phyloP scores from a whole-genome alignment of 2,113 vertebrate genomes.

The Anser brachyrhynchus region DNA sequence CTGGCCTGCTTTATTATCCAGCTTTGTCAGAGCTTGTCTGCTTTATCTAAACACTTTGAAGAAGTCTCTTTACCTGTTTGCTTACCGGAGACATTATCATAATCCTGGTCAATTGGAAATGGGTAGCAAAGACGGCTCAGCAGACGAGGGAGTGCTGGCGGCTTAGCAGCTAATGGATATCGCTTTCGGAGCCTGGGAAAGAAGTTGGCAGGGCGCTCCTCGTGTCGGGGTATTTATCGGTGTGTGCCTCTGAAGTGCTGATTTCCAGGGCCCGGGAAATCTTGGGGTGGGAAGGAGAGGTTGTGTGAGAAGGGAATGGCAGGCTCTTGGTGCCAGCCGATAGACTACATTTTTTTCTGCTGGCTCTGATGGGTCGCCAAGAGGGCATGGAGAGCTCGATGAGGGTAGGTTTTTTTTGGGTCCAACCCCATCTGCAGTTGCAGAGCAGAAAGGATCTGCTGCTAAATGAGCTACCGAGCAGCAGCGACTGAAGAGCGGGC shows the following conservation, averaged over 20 bases:
- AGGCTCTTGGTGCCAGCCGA: fast-evolving
- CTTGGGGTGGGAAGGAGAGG: fast-evolving
- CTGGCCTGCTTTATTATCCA: conserved; percentile 66
- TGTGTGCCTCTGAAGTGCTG: neutral
- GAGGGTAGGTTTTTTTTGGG: neutral
- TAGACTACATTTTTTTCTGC: neutral
- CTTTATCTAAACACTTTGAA: conserved; percentile 74
- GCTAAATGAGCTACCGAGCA: neutral
- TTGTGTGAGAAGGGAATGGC: fast-evolving
- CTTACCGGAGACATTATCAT: conserved; percentile 65
- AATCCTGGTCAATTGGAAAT: conserved; percentile 64
- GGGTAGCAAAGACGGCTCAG: neutral
- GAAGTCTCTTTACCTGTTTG: conserved; percentile 65
- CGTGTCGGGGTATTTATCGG: fast-evolving
- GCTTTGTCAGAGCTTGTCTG: conserved; percentile 71
- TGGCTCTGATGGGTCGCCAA: neutral
- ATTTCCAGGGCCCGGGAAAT: fast-evolving
- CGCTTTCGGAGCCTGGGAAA: neutral
- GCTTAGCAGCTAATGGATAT: neutral
- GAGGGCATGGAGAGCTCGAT: neutral
- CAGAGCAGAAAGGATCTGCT: fast-evolving
- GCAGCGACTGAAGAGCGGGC: neutral
- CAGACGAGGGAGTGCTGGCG: neutral
- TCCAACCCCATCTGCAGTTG: fast-evolving
- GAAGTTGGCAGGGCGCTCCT: neutral